phyloP scores from a whole-genome alignment of 2,888 invertebrate species.

The Scrobipalpa atriplicella region DNA sequence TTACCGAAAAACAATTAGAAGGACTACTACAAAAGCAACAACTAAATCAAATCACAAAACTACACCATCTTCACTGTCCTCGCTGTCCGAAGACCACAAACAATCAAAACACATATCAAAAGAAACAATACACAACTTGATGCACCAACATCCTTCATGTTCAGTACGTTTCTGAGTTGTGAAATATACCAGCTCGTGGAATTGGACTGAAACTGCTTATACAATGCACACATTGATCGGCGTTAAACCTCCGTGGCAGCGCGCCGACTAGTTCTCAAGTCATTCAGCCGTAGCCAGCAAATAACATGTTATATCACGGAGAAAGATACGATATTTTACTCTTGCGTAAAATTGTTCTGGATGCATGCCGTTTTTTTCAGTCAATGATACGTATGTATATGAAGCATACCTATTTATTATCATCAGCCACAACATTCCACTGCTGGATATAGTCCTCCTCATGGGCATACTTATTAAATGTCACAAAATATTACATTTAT shows the following conservation, averaged over 20 bases:
- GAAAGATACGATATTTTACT: constrained; percentile 49
- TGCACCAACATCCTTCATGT: constrained; percentile 39
- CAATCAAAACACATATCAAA: constrained; percentile 48
- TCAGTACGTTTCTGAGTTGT: constrained; percentile 34
- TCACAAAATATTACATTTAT: too few relatives aligned
- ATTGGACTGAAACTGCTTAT: constrained; percentile 44
- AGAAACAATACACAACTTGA: constrained; percentile 28
- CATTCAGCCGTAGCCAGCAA: constrained; percentile 38
- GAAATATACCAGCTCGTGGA: constrained; percentile 39
- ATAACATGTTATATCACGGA: constrained; percentile 32
- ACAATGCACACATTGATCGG: constrained; percentile 33
- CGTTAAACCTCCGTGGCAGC: constrained; percentile 40
- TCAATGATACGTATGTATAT: neutral
- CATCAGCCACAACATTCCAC: too few relatives aligned
- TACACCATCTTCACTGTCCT: constrained; percentile 14
- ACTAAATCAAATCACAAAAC: too few relatives aligned
- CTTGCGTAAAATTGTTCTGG: constrained; percentile 43
- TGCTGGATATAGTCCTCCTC: too few relatives aligned
- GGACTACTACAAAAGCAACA: too few relatives aligned
- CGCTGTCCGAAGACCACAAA: constrained; percentile 36
- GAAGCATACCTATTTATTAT: too few relatives aligned
- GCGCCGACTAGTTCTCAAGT: constrained; percentile 36
- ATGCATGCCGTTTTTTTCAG: neutral
- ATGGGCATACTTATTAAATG: too few relatives aligned
- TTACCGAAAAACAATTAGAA: too few relatives aligned